Evolutionary conservation across 2,888 invertebrate species (phyloP), one percentile per base, ranked within the genome.

Genomic region (Pogonocherus hispidulus): DNA sequence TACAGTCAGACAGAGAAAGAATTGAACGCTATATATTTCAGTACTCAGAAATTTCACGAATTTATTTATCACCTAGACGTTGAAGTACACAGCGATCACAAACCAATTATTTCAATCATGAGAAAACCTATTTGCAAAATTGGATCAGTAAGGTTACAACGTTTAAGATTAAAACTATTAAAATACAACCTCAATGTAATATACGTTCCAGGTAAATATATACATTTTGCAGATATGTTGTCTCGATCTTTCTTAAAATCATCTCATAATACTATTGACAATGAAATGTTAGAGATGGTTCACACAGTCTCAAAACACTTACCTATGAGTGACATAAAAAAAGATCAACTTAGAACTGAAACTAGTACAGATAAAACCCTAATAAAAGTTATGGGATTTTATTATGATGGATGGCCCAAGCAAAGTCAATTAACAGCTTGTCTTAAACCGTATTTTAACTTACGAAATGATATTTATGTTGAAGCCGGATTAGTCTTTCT

Each of bases 11-110:
- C 75, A 0, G 72, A 74, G 57, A 75, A 72, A 65, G 72, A 74
- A 52, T 41, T 75, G 27, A 47, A 73, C 9, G 19, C 70, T 6
- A 71, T 74, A 18, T 72, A 68, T 47, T 75, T 49, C 60, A 57
- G 70, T 22, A 64, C 63, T n/a, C 67, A 72, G 55, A 75, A 74
- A 64, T 73, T 72, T 57, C 68, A 76, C 56, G 27, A 73, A 51
- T 75, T 69, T 60, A 71, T 76, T 46, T 75, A 75, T 63, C 2
- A 52, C 6, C 8, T 8, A n/a, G 41, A 57, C 1, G 70, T 69
- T 11, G 69, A 74, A 52, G 73, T 76, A 44, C 37, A 54, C 35
- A 35, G 35, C 3, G 54, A 54, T 54, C 54, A 54, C 19, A 54
- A 54, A 37, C 54, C 54, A 1, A 18, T 54, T n/a, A 37, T 54